These are phyloP conservation scores for Pollenia labialis DNA, from an alignment of 2,888 invertebrate species.

Conservation along the genomic window DNA sequence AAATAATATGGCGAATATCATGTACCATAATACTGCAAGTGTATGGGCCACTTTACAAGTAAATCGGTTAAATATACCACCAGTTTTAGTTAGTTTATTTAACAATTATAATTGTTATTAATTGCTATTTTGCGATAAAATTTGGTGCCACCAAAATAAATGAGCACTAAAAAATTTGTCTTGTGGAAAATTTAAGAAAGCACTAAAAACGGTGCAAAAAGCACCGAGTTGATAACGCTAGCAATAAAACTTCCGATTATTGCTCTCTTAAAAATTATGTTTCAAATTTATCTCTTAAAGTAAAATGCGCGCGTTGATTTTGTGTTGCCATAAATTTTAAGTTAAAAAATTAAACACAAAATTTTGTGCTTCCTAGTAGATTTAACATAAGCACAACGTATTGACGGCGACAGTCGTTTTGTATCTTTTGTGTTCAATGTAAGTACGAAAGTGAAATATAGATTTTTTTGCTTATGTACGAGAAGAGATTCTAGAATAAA, in stretches of 20 bases:
- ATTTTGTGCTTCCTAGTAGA: slow-evolving; percentile 26
- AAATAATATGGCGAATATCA: too few species aligned
- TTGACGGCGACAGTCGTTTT: slow-evolving; percentile 71
- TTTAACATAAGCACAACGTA: slow-evolving; percentile 27
- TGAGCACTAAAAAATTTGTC: too few species aligned
- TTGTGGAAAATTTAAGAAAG: too few species aligned
- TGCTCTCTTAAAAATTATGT: background rate
- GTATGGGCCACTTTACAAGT: too few species aligned
- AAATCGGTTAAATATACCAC: too few species aligned
- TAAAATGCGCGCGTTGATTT: slow-evolving; percentile 19
- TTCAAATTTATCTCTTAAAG: background rate
- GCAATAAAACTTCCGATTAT: background rate
- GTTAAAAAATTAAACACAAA: slow-evolving; percentile 12
- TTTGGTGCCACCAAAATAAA: too few species aligned
- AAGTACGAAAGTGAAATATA: slow-evolving; percentile 76
- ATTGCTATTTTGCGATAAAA: too few species aligned
- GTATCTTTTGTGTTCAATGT: slow-evolving; percentile 80
- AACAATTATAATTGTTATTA: too few species aligned
- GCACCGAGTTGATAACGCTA: background rate
- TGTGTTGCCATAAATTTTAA: slow-evolving; percentile 5
- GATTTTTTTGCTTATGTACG: slow-evolving; percentile 7
- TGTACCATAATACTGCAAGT: too few species aligned
- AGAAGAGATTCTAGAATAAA: slow-evolving; percentile 52
- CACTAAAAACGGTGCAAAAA: background rate
- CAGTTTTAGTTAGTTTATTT: too few species aligned